Percentiles rank a stretch among this genome's conserved stretches.
Evolutionary conservation across 2,113 vertebrate species (phyloP).

Genomic region (Aspiorhynchus laticeps): DNA sequence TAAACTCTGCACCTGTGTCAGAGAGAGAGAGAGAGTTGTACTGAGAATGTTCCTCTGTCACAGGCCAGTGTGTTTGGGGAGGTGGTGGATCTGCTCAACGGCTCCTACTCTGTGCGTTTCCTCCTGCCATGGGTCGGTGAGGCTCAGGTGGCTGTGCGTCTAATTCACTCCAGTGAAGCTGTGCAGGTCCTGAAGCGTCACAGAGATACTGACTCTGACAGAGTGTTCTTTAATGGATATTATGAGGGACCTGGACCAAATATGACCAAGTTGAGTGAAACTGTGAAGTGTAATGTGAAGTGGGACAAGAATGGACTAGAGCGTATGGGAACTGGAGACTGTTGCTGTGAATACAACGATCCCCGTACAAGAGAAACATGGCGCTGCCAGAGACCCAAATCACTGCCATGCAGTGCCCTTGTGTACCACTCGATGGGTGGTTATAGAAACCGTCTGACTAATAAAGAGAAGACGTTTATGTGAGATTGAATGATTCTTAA

Average conservation of each 20-base stretch:
- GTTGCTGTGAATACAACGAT: conserved; percentile 63
- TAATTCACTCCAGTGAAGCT: no score
- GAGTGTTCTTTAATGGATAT: no score
- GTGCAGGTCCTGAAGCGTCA: no score
- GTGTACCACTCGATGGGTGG: conserved; percentile 61
- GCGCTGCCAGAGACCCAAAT: no score
- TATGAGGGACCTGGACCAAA: no score
- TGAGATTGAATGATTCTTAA: conserved; percentile 39
- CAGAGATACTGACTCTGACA: no score
- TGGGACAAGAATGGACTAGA: conserved; percentile 18
- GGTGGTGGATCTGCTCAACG: conserved; percentile 56
- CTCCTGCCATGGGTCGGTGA: no score
- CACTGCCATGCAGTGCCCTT: no score
- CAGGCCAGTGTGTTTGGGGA: conserved; percentile 59
- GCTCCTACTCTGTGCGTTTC: no score
- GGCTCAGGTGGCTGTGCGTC: no score
- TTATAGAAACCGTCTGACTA: conserved; percentile 56
- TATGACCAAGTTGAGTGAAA: conserved; percentile 15
- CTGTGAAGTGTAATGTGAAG: conserved; percentile 61
- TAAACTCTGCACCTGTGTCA: neutral
- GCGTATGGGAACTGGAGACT: conserved; percentile 7
- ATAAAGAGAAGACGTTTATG: conserved; percentile 54
- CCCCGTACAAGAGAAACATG: conserved; percentile 24
- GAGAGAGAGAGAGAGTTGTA: neutral
- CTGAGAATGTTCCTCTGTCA: neutral